phyloP scores from a whole-genome alignment of 1,140 invertebrate genomes.

The Microplitis mediator region DNA sequence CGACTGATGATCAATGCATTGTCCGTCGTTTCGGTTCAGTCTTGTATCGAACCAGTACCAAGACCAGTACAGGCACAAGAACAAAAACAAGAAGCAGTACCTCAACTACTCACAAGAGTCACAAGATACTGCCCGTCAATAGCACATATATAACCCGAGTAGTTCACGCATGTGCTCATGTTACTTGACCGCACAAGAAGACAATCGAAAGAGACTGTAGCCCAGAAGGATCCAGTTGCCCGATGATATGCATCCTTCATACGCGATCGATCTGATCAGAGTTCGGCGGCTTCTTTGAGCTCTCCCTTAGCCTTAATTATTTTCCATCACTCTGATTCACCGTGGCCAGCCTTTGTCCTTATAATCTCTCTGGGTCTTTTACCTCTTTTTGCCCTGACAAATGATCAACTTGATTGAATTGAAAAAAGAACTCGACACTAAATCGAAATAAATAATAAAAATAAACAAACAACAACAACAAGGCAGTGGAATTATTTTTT shows the following conservation, averaged over 20 bases:
- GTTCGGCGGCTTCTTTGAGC: constrained; percentile 48
- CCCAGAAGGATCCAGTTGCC: constrained; percentile 24
- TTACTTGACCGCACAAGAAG: constrained; percentile 22
- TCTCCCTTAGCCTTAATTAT: constrained; percentile 46
- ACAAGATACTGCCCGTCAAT: constrained; percentile 22
- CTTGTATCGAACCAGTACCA: background rate
- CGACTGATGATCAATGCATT: constrained; percentile 20
- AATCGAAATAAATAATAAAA: too few relatives aligned
- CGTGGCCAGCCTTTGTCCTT: constrained; percentile 41
- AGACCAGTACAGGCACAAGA: too few relatives aligned
- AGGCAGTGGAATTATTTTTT: too few relatives aligned
- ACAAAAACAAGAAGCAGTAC: too few relatives aligned
- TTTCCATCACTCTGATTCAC: constrained; percentile 47
- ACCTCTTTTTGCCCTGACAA: background rate
- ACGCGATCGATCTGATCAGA: constrained; percentile 38
- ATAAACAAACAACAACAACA: too few relatives aligned
- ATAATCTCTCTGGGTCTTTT: background rate
- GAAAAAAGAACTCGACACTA: too few relatives aligned
- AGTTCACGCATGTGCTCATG: constrained; percentile 16
- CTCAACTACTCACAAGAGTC: background rate
- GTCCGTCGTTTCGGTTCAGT: constrained; percentile 25
- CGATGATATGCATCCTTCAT: constrained; percentile 28
- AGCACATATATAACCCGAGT: constrained; percentile 10
- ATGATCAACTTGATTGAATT: too few relatives aligned
- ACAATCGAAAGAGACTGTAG: constrained; percentile 10